Percentiles rank a stretch among this genome's conserved stretches.
These are phyloP conservation scores for Aphelocoma californica DNA, from an alignment of 2,797 vertebrate species.

Conservation along the genomic window DNA sequence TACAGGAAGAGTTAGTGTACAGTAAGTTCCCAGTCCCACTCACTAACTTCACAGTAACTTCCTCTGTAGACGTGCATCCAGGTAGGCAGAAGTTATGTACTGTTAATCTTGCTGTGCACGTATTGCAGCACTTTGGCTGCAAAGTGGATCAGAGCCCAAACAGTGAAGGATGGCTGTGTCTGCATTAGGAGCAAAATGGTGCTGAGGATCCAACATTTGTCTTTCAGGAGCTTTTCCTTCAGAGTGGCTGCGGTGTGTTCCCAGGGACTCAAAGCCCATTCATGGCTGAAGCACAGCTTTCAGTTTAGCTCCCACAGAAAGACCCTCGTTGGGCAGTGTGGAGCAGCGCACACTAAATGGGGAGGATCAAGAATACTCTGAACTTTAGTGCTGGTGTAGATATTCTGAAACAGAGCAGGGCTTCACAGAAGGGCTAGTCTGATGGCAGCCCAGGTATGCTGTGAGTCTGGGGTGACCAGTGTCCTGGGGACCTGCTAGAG, in stretches of 20 bases:
- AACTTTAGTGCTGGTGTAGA: rapidly evolving
- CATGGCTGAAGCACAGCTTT: neutral
- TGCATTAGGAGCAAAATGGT: neutral
- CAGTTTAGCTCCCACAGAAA: neutral
- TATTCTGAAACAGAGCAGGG: neutral
- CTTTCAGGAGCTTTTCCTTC: neutral
- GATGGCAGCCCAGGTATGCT: neutral
- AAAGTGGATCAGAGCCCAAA: neutral
- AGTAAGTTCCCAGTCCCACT: neutral
- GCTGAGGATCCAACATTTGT: neutral
- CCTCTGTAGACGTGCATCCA: neutral
- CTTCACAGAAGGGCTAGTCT: neutral
- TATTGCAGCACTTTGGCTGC: neutral
- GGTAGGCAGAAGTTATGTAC: neutral
- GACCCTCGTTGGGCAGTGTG: neutral
- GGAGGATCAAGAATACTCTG: neutral
- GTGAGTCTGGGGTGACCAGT: neutral
- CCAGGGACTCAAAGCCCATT: neutral
- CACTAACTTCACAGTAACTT: neutral
- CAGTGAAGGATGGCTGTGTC: neutral
- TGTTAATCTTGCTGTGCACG: neutral
- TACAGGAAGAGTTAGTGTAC: neutral
- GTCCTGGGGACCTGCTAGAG: neutral
- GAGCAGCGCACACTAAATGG: neutral
- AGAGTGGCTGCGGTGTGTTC: neutral